Evolutionary conservation across 2,888 invertebrate species (phyloP).

Genomic region (Agonum fuliginosum): DNA sequence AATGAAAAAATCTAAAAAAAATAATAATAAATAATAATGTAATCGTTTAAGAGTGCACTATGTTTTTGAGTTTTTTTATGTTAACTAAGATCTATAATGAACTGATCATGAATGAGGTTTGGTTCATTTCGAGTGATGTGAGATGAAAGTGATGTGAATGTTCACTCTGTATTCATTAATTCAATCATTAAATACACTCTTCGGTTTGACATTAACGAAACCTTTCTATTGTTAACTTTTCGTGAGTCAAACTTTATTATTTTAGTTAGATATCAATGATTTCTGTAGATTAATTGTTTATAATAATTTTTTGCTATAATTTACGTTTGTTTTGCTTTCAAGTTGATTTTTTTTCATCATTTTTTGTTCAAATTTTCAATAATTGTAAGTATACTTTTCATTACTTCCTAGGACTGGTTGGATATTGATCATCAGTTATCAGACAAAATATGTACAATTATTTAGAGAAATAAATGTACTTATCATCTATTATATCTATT

Average conservation of each 20-base stretch:
- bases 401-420: constrained; percentile 13
- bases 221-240: not conserved
- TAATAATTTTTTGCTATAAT: constrained; percentile 50
- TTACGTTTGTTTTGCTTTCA: constrained; percentile 49
- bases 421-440: constrained; percentile 5
- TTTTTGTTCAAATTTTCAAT: constrained; percentile 36
- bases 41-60: constrained; percentile 58
- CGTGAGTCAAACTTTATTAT: constrained; percentile 33
- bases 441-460: constrained; percentile 9
- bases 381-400: constrained; percentile 10
- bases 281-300: constrained; percentile 45
- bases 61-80: constrained; percentile 43
- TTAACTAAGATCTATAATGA: constrained; percentile 32
- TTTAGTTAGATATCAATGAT: constrained; percentile 7
- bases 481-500: not conserved
- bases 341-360: constrained; percentile 10
- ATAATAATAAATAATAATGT: constrained; percentile 57
- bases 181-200: constrained; percentile 27
- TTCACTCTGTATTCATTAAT: constrained; percentile 29
- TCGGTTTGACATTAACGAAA: constrained; percentile 28
- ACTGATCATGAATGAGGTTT: not conserved
- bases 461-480: constrained; percentile 40
- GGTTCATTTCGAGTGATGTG: too few relatives aligned
- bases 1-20: constrained; percentile 51
- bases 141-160: constrained; percentile 32